Evolutionary conservation across 1,140 invertebrate genomes (phyloP).

Genomic region (Philotrypesis tridentata): DNA sequence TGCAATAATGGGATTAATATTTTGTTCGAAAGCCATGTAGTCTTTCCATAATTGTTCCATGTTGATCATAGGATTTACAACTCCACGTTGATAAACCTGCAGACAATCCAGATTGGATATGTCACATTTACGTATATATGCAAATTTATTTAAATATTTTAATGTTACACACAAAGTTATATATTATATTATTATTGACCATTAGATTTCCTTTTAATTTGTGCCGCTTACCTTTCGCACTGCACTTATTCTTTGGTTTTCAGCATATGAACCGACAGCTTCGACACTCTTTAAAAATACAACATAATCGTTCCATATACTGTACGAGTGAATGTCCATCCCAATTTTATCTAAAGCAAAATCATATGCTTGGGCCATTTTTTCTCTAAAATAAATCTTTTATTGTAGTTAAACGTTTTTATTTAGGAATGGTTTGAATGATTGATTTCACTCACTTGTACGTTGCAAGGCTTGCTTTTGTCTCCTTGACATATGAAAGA

Average conservation of each 20-base stretch:
- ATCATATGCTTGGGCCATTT: conserved; percentile 99
- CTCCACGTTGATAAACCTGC: conserved; percentile 93
- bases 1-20: conserved; percentile 96
- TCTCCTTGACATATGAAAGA: conserved; percentile 98
- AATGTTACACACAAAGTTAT: neutral
- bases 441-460: conserved; percentile 86
- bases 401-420: conserved; percentile 43
- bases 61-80: conserved; percentile 97
- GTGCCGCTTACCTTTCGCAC: conserved; percentile 86
- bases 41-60: conserved; percentile 99
- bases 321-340: conserved; percentile 96
- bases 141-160: neutral
- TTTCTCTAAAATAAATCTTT: conserved; percentile 84
- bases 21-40: conserved; percentile 95
- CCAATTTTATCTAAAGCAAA: conserved; percentile 99
- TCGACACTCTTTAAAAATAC: conserved; percentile 98
- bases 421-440: conserved; percentile 1
- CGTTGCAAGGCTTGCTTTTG: conserved; percentile 92
- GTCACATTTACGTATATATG: neutral
- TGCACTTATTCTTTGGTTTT: conserved; percentile 99
- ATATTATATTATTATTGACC: neutral
- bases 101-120: conserved; percentile 41
- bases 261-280: conserved; percentile 97
- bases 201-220: neutral
- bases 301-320: conserved; percentile 98